phyloP scores from a whole-genome alignment of 2,888 invertebrate genomes.

The Cephonodes hylas region DNA sequence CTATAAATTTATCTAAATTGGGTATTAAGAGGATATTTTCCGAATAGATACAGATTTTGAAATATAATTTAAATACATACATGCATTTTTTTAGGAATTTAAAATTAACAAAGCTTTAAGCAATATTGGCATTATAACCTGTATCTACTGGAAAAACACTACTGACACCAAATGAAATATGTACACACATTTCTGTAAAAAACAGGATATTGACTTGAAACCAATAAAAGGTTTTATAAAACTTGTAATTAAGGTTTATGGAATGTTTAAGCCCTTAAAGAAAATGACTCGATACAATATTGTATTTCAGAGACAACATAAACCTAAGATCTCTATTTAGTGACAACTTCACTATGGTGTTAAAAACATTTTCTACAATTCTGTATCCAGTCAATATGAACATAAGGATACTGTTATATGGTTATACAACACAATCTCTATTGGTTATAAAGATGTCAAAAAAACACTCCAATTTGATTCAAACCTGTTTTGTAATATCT shows the following conservation, averaged over 20 bases:
- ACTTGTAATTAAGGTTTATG: slow-evolving; percentile 68
- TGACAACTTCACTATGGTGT: not conserved
- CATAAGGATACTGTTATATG: slow-evolving; percentile 54
- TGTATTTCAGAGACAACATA: slow-evolving; percentile 29
- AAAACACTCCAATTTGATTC: slow-evolving; percentile 71
- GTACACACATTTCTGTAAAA: slow-evolving; percentile 41
- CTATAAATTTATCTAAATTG: slow-evolving; percentile 1
- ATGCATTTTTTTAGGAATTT: slow-evolving; percentile 11
- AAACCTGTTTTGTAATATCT: slow-evolving; percentile 54
- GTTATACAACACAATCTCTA: slow-evolving; percentile 56
- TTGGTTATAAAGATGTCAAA: slow-evolving; percentile 56
- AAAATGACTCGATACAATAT: slow-evolving; percentile 61
- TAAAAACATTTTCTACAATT: slow-evolving; percentile 35
- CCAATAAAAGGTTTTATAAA: slow-evolving; percentile 63
- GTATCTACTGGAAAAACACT: slow-evolving; percentile 42
- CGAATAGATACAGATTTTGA: slow-evolving; percentile 8
- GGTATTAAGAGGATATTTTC: not conserved
- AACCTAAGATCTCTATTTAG: slow-evolving; percentile 21
- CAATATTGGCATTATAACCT: slow-evolving; percentile 11
- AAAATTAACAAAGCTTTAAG: slow-evolving; percentile 15
- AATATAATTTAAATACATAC: not conserved
- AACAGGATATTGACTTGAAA: slow-evolving; percentile 42
- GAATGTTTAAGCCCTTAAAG: slow-evolving; percentile 75
- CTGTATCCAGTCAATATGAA: slow-evolving; percentile 60
- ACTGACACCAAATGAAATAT: slow-evolving; percentile 35